These are phyloP conservation scores for Idaea aversata DNA, from an alignment of 2,888 invertebrate genomes.

Conservation along the genomic window DNA sequence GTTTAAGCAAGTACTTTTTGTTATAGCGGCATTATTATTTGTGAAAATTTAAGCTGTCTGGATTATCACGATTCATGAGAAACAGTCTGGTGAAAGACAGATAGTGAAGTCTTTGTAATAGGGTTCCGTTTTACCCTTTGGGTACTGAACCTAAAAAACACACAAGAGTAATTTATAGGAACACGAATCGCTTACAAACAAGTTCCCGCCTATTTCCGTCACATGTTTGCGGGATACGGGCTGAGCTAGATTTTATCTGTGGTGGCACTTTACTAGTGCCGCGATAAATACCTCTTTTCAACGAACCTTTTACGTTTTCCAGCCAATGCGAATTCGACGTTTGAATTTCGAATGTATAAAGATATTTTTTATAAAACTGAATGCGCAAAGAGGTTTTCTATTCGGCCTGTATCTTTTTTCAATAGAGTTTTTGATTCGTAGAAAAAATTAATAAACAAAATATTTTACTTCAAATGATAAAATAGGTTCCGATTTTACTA, in stretches of 20 bases:
- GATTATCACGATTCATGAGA: too few relatives aligned
- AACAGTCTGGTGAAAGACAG: too few relatives aligned
- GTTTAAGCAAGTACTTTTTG: too few relatives aligned
- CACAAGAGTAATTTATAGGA: constrained; percentile 16
- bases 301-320: constrained; percentile 18
- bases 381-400: background rate
- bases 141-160: background rate
- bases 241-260: constrained; percentile 28
- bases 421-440: background rate
- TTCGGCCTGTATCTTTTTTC: background rate
- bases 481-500: too few relatives aligned
- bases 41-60: too few relatives aligned
- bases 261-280: constrained; percentile 24
- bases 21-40: too few relatives aligned
- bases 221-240: constrained; percentile 11
- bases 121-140: too few relatives aligned
- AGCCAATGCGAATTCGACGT: constrained; percentile 23
- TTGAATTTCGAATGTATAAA: constrained; percentile 20
- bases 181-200: constrained; percentile 14
- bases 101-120: too few relatives aligned
- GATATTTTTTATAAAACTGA: background rate
- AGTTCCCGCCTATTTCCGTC: constrained; percentile 18
- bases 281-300: constrained; percentile 29
- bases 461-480: too few relatives aligned
- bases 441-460: too few relatives aligned